Base-by-base conservation (phyloP, 2,888 invertebrate species). In the Apodemia hepburni region DNA sequence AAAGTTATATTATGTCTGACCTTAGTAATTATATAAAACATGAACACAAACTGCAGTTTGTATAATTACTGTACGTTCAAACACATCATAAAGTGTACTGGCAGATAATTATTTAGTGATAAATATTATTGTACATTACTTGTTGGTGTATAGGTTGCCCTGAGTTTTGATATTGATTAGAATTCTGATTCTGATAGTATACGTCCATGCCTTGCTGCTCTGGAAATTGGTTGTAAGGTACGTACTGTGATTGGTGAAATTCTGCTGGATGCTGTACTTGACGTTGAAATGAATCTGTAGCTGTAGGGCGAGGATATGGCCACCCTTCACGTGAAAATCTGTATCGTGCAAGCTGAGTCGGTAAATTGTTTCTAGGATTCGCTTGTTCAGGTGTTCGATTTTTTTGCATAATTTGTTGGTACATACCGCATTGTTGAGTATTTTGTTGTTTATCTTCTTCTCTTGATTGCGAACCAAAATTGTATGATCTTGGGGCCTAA, bases 61-160 rank as follows among this genome's bases (percentile, higher is more conserved):
- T n/a, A 45, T 45, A 8, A 8, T 47, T 47, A 15, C 45, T 2
- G 22, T 6, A 47, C 17, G 45, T 4, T 47, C 17, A 47, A 17
- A n/a, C 38, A 42, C 4, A 42, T 42, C 15, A 42, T 15, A 7
- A 47, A 47, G 5, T 7, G 1, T 42, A 47, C 22, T 12, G 22
- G 18, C 51, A 51, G 12, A 11, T 22, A 22, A 27, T 12, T 15
- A 22, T 51, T 51, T 51, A 51, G 5, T n/a, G 22, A 12, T 29
- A 57, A 27, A 27, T 27, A 29, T 57, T 57, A 57, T 57, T 57
- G 8, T 57, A 29, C 54, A 29, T 57, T 7, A 57, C 29, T 29
- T 57, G 54, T 27, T 57, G 54, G 15, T 57, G 54, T n/a, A 29
- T 8, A n/a, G 29, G 54, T n/a, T 15, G 15, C 29, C n/a, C n/a